Conservation (phyloP, 2,888 invertebrate genomes). For the Eudasyphora cyanicolor region DNA sequence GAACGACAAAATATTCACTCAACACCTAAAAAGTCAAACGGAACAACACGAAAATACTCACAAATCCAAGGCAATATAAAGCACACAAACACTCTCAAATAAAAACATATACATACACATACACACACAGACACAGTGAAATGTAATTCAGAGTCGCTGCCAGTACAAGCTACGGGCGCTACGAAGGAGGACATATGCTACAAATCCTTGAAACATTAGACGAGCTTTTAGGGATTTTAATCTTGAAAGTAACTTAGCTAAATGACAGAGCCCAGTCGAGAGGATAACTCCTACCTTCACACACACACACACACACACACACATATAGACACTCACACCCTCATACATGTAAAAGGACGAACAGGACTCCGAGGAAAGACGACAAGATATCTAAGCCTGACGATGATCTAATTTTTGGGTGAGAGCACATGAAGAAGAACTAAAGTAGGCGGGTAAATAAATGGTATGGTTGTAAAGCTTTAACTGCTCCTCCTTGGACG, state of each 20-base stretch:
- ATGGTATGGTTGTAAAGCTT: background rate
- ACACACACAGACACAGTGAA: background rate
- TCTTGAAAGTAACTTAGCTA: conserved; percentile 42
- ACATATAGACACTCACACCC: background rate
- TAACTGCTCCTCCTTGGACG: background rate
- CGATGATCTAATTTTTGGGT: background rate
- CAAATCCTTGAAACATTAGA: conserved; percentile 51
- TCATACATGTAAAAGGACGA: background rate
- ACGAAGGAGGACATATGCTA: background rate
- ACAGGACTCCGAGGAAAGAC: background rate
- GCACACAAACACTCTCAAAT: background rate
- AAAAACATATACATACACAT: background rate
- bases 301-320: background rate
- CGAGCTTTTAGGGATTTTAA: conserved; percentile 44
- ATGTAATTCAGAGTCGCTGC: no score
- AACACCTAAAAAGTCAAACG: conserved; percentile 3
- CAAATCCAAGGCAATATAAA: background rate
- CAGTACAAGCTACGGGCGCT: background rate
- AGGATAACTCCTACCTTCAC: background rate
- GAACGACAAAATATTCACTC: background rate
- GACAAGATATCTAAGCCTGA: background rate
- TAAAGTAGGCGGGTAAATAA: background rate
- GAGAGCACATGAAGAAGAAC: background rate
- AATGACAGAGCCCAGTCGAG: conserved; percentile 18
- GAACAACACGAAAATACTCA: background rate